Percentiles rank a stretch among this genome's conserved stretches.
Conservation (phyloP, 64 coral and sea anemone genomes). For the Platygyra sinensis region DNA sequence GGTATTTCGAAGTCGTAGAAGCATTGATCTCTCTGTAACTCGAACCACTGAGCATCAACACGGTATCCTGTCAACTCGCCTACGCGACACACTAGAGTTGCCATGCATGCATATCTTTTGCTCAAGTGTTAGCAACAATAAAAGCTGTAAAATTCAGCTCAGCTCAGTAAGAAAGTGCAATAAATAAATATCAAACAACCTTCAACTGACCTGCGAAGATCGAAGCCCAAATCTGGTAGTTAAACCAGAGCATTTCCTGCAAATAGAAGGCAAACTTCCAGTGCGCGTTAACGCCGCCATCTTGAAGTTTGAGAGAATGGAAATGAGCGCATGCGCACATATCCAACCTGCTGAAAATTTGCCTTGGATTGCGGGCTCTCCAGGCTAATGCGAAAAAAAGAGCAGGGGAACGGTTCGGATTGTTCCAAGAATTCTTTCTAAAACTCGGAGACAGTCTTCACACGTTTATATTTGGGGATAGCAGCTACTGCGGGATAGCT, state of each 20-base stretch:
- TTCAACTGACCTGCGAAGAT: conserved; percentile 60
- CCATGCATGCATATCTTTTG: too few relatives aligned
- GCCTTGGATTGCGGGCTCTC: neutral
- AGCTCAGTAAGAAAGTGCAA: neutral
- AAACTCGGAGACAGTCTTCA: neutral
- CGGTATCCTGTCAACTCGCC: too few relatives aligned
- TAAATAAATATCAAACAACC: neutral
- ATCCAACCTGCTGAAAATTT: conserved; percentile 3
- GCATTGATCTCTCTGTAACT: too few relatives aligned
- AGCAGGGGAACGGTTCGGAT: too few relatives aligned
- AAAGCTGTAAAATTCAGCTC: neutral
- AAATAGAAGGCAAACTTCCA: conserved; percentile 44
- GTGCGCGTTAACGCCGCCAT: conserved; percentile 73
- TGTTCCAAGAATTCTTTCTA: neutral
- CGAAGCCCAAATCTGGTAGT: conserved; percentile 39
- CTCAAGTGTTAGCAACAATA: too few relatives aligned
- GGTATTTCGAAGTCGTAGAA: too few relatives aligned
- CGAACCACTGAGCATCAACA: too few relatives aligned
- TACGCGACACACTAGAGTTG: too few relatives aligned
- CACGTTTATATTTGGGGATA: neutral
- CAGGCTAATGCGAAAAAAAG: neutral
- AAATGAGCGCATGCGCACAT: neutral
- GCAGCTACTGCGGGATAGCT: neutral
- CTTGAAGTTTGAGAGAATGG: conserved; percentile 59
- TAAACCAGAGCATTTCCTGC: conserved; percentile 42